Conservation (phyloP, 2,797 vertebrate genomes). For the Glyptemys insculpta region DNA sequence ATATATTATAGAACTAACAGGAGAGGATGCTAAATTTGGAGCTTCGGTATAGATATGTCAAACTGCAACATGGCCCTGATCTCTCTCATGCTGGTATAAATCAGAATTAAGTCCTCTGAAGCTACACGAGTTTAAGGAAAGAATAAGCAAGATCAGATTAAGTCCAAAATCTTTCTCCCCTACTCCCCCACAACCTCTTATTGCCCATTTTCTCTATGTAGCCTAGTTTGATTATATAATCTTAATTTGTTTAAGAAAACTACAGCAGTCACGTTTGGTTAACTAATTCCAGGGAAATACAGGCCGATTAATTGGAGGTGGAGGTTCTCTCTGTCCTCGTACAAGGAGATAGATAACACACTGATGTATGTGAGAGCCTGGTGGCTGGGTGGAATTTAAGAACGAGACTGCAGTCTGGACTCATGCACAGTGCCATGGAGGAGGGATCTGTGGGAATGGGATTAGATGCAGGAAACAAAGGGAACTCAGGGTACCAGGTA, state of each 20-base stretch:
- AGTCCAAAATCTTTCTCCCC: conserved; percentile 42
- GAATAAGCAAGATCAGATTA: conserved; percentile 36
- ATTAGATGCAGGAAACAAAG: not conserved
- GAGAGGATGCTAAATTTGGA: not conserved
- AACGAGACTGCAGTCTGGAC: not conserved
- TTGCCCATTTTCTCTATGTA: conserved; percentile 34
- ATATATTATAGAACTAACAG: not conserved
- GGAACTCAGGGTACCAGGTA: not conserved
- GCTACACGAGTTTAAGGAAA: conserved; percentile 19
- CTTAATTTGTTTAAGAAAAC: conserved; percentile 62
- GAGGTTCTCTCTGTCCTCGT: conserved; percentile 51
- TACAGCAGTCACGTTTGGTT: not conserved
- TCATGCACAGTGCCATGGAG: not conserved
- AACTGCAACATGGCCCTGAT: not conserved
- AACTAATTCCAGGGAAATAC: conserved; percentile 14
- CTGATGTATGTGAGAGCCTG: not conserved
- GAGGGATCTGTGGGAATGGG: not conserved
- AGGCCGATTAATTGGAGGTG: conserved; percentile 26
- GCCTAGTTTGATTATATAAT: conserved; percentile 35
- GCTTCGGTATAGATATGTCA: not conserved
- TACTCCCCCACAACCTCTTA: not conserved
- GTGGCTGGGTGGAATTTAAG: not conserved
- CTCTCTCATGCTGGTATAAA: conserved; percentile 24
- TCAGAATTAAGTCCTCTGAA: conserved; percentile 45
- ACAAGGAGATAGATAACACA: conserved; percentile 34